Evolutionary conservation across 2,888 invertebrate species (phyloP).

Genomic region (Drosophila kambysellisi): DNA sequence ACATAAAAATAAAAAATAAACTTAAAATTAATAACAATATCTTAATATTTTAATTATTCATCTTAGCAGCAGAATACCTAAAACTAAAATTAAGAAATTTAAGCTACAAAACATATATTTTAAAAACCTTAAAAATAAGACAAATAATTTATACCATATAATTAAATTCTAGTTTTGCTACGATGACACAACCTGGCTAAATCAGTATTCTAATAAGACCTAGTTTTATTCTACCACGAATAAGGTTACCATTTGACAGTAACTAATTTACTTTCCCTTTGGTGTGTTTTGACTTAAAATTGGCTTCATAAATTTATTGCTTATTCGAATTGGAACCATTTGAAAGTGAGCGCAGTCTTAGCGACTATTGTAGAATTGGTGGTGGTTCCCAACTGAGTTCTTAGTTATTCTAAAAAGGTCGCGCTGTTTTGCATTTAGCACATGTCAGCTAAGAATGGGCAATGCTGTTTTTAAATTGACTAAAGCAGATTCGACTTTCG

Average conservation of each 20-base stretch:
- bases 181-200: neutral
- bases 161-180: neutral
- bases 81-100: too few species aligned
- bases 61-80: too few species aligned
- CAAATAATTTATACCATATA: neutral
- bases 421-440: neutral
- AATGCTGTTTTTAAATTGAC: neutral
- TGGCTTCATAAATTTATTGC: conserved; percentile 8
- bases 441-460: neutral
- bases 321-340: neutral
- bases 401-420: neutral
- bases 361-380: neutral
- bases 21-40: too few species aligned
- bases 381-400: neutral
- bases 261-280: neutral
- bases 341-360: neutral
- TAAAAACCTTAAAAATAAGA: neutral
- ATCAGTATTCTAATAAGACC: neutral
- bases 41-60: too few species aligned
- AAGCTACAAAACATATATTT: too few species aligned
- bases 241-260: neutral
- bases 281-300: neutral
- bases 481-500: neutral
- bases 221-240: neutral
- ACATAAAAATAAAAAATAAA: too few species aligned